Base-by-base conservation (phyloP, 2,888 invertebrate species). In the Drosophila imparisetae region DNA sequence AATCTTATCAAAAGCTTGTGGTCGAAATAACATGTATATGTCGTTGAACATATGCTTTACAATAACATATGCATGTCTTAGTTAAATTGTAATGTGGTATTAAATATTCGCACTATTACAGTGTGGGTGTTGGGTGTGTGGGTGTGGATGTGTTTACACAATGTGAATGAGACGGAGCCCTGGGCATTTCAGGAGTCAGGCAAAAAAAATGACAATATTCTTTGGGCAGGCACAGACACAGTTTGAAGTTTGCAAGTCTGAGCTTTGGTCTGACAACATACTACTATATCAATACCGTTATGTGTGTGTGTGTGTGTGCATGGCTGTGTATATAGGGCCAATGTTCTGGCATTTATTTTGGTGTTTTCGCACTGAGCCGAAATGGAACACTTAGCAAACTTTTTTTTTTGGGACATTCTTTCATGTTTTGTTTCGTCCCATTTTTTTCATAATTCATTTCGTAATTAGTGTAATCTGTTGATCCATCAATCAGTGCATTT, bases 161-260 rank as follows among this genome's bases (percentile, higher is more conserved):
- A 64, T 42, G 29, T 66, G 63, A 78, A 60, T 66, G 74, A 72
- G 66, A 63, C 42, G 65, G 11, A 40, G 80, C 76, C 65, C 24
- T 50, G 59, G 68, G 75, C 80, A 60, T 70, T 80, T 77, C 53
- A 75, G 49, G 70, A 75, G 76, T 61, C 63, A 55, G 60, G 29
- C 53, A 69, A 75, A 77, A 69, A 66, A 55, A 80, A 76, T 59
- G 55, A 80, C 66, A 75, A 80, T 80, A 55, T 58, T 36, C 60
- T 48, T 58, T 66, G 58, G 52, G 66, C 71, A 36, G 61, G 30
- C 80, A 65, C 59, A 61, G 53, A 75, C 53, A 60, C 62, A 57
- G 55, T 50, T 69, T 60, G 62, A 40, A 69, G 59, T 63, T 32
- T 69, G 62, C n/a, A 42, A 58, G 57, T 54, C 69, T 58, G 45